phyloP scores from a whole-genome alignment of 1,140 invertebrate genomes.

The Neodiprion pinetum region DNA sequence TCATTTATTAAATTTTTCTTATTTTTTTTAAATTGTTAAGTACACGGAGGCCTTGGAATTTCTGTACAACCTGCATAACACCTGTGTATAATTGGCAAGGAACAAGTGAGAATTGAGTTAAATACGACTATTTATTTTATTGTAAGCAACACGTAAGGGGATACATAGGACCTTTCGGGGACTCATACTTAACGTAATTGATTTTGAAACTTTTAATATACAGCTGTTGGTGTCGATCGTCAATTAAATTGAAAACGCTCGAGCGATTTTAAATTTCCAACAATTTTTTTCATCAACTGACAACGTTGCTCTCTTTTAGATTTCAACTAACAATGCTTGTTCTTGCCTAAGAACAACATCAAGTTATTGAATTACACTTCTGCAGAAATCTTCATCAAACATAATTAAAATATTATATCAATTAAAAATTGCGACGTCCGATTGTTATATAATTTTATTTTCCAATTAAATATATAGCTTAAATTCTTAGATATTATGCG shows the following conservation, averaged over 20 bases:
- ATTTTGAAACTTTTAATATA: not conserved
- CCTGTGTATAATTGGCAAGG: not conserved
- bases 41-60: not conserved
- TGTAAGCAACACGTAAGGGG: slow-evolving; percentile 57
- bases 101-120: not conserved
- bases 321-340: too few relatives aligned
- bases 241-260: too few relatives aligned
- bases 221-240: not conserved
- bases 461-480: not conserved
- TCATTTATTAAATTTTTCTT: not conserved
- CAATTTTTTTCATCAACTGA: too few relatives aligned
- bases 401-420: too few relatives aligned
- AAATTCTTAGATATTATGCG: too few relatives aligned
- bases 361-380: too few relatives aligned
- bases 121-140: slow-evolving; percentile 44
- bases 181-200: slow-evolving; percentile 13
- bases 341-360: too few relatives aligned
- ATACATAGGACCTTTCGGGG: slow-evolving; percentile 38
- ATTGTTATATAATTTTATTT: too few relatives aligned
- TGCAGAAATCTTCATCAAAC: too few relatives aligned
- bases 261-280: too few relatives aligned
- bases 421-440: too few relatives aligned
- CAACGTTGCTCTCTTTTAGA: too few relatives aligned
- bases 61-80: not conserved
- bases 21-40: not conserved